A percentile compares a stretch with the other conserved stretches of the same genome.
phyloP scores from a whole-genome alignment of 2,113 vertebrate species.

The Rhea americana region DNA sequence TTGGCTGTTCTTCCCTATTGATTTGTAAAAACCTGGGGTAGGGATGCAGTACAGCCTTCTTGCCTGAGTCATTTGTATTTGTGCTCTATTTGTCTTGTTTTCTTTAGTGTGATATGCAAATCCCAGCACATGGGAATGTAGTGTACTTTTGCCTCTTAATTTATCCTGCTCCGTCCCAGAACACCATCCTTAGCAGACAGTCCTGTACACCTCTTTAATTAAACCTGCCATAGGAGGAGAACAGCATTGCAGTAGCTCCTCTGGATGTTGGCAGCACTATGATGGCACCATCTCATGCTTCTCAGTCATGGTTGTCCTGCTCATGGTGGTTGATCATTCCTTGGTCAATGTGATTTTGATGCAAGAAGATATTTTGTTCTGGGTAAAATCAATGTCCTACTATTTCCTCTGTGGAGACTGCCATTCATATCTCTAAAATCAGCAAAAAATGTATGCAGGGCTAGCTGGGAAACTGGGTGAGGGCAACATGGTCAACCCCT shows the following conservation, averaged over 20 bases:
- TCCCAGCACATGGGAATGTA: neutral
- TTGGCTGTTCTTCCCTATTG: neutral
- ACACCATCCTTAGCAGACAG: neutral
- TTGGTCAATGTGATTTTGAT: neutral
- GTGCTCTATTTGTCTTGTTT: neutral
- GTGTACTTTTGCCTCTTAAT: neutral
- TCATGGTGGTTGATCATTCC: neutral
- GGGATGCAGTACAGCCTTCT: neutral
- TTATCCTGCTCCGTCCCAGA: neutral
- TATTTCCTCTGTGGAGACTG: neutral
- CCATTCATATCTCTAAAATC: neutral
- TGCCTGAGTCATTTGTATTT: neutral
- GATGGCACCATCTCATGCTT: accelerated
- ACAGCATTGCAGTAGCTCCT: accelerated
- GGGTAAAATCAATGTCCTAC: neutral
- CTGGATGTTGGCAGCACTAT: accelerated
- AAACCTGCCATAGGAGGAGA: neutral
- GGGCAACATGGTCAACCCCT: neutral
- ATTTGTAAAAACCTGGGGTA: neutral
- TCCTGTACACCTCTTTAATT: neutral
- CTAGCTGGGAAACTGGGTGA: neutral
- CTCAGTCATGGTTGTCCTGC: neutral
- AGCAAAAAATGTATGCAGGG: neutral
- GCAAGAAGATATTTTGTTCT: neutral
- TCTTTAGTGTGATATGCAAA: neutral